Base-by-base conservation (phyloP, 2,888 invertebrate species). In the Prenolepis imparis region DNA sequence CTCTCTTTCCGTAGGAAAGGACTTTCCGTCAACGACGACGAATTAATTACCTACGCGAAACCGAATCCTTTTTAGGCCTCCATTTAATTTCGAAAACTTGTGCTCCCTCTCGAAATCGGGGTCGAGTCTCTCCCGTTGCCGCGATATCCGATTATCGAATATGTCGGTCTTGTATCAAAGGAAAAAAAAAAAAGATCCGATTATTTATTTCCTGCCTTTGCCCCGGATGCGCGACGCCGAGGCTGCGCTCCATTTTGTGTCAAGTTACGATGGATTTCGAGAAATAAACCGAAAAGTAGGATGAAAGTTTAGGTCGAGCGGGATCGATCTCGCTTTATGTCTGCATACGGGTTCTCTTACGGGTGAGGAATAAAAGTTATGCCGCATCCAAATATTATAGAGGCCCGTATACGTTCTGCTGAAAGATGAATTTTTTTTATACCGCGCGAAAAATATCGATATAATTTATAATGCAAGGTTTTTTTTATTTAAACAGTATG, bases 11-110 rank as follows among this genome's bases (percentile, higher is more conserved):
- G 74, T n/a, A 61, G 59, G 28, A 28, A 28, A 28, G 28, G 81
- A 74, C 84, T n/a, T 52, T 52, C 52, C 52, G 59, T 61, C 83
- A 81, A 28, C 86, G 85, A 88, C 90, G 90, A 90, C 91, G 92
- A 93, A 93, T 93, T 93, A 93, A 93, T 93, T 93, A 36, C 5
- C 6, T 36, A 92, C 21, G 21, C 15, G 24, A 6, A 9, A 32
- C 28, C 28, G 36, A 57, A 28, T 21, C 44, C 3, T 28, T 28
- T 28, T 44, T 70, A 70, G 57, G 41, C 72, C 57, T 70, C 44
- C 21, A 3, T 52, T 70, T 57, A 68, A 78, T 70, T 78, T 78
- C 28, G 21, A 21, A 21, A 57, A 59, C 57, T 32, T 21, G 21
- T 18, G 36, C 8, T 3, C 32, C 32, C 12, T 36, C 44, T 36